Base-by-base conservation (phyloP, 2,888 invertebrate species). In the Idaea straminata region DNA sequence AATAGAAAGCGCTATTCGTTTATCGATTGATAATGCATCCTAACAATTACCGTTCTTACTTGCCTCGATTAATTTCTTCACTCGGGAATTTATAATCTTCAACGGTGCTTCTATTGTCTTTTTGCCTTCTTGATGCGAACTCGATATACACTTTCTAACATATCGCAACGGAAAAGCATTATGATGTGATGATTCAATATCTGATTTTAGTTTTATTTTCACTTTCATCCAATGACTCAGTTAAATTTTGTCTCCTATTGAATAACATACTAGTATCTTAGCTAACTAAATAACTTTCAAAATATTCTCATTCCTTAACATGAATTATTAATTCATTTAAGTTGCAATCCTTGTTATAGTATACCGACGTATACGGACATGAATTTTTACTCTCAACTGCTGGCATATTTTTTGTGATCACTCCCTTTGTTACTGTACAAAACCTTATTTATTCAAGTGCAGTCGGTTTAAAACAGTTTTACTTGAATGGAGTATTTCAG, bases 31-130 rank as follows among this genome's bases (percentile, higher is more conserved):
- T 80, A 76, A 73, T 73, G 68, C 68, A 69, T 70, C 71, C 71
- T 74, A 67, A 76, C 75, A 82, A 83, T 83, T 81, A 83, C 80
- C 68, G 73, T 78, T 84, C 73, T 81, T 83, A 75, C 79, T 76
- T 79, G 73, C 70, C 72, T 73, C 80, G 72, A 85, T 85, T 81
- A 81, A 82, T 83, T 83, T 81, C 78, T 80, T 79, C 70, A 67
- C 73, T 73, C 72, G 74, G 74, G 78, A 81, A 79, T 79, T 76
- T 72, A 75, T 73, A 76, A 75, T 75, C 76, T 74, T 72, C 73
- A 76, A 72, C 74, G 79, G 80, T 76, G 78, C 71, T 64, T 72
- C 80, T 78, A 84, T 86, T 87, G 83, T 86, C 78, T 84, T 81
- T 82, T 80, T 78, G 69, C 69, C 70, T 72, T 71, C 71, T 66